Evolutionary conservation across 2,113 vertebrate genomes (phyloP).

Genomic region (Poecilia latipinna): DNA sequence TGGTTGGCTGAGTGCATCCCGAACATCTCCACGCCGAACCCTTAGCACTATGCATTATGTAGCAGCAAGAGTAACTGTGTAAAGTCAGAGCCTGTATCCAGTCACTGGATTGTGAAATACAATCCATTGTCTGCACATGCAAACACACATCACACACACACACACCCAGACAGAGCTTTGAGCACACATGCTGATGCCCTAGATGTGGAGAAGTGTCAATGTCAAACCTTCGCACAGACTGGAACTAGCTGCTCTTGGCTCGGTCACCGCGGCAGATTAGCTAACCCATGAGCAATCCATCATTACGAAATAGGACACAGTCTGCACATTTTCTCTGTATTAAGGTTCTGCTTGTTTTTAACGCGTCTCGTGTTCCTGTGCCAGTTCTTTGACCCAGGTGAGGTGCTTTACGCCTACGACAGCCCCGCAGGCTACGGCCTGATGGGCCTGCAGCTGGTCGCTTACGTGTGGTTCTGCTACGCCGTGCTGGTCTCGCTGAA

Average conservation of each 20-base stretch:
- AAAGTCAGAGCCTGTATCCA: slow-evolving; percentile 37
- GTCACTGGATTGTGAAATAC: slow-evolving; percentile 60
- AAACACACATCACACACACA: not conserved
- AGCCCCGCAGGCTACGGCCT: slow-evolving; percentile 91
- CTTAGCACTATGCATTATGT: slow-evolving; percentile 69
- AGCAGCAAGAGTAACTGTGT: slow-evolving; percentile 65
- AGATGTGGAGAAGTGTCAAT: slow-evolving; percentile 52
- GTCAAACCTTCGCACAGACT: slow-evolving; percentile 45
- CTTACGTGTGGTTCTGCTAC: slow-evolving; percentile 94
- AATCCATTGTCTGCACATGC: slow-evolving; percentile 41
- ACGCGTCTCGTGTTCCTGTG: slow-evolving; percentile 25
- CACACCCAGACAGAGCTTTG: slow-evolving; percentile 15
- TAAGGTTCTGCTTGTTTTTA: slow-evolving; percentile 7
- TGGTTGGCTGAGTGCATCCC: slow-evolving; percentile 22
- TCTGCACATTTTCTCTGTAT: not conserved
- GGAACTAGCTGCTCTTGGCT: slow-evolving; percentile 37
- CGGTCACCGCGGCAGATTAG: slow-evolving; percentile 17
- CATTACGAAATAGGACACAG: slow-evolving; percentile 43
- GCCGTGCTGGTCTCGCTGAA: slow-evolving; percentile 90
- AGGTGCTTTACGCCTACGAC: slow-evolving; percentile 91
- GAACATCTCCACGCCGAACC: slow-evolving; percentile 12
- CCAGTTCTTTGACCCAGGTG: slow-evolving; percentile 93
- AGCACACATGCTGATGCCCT: slow-evolving; percentile 23
- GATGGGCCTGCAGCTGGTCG: slow-evolving; percentile 89
- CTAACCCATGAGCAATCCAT: slow-evolving; percentile 42